These are phyloP conservation scores for Crocallis elinguaria DNA, from an alignment of 2,888 invertebrate genomes.

Conservation along the genomic window DNA sequence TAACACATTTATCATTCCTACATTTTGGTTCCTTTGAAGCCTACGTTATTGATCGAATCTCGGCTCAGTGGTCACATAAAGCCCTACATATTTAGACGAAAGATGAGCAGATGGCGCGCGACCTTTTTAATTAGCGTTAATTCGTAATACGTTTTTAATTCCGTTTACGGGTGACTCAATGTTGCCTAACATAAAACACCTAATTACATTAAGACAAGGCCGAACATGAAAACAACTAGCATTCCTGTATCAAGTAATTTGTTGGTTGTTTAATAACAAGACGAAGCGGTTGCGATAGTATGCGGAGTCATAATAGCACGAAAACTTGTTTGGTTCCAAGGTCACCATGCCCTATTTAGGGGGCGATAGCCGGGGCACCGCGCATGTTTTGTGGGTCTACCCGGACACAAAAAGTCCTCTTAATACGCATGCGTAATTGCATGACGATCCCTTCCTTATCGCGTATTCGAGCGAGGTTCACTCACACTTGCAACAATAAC, in stretches of 20 bases:
- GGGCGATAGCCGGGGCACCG: conserved; percentile 30
- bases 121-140: conserved; percentile 10
- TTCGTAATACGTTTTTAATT: conserved; percentile 12
- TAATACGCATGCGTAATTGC: conserved; percentile 58
- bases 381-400: conserved; percentile 28
- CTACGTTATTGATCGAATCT: conserved; percentile 44
- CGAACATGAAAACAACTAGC: too few relatives aligned
- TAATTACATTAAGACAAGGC: too few relatives aligned
- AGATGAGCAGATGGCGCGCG: conserved; percentile 1
- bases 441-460: conserved; percentile 47
- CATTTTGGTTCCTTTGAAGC: conserved; percentile 33
- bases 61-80: conserved; percentile 28
- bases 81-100: neutral
- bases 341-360: conserved; percentile 48
- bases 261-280: too few relatives aligned
- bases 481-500: conserved; percentile 2
- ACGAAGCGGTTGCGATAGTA: neutral
- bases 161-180: conserved; percentile 6
- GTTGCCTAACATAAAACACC: too few relatives aligned
- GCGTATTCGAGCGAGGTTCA: neutral
- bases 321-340: conserved; percentile 57
- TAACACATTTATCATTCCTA: conserved; percentile 12
- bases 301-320: too few relatives aligned
- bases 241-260: too few relatives aligned
- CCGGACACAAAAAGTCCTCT: conserved; percentile 39